These are phyloP conservation scores for Phania funesta DNA, from an alignment of 2,888 invertebrate species.

Conservation along the genomic window DNA sequence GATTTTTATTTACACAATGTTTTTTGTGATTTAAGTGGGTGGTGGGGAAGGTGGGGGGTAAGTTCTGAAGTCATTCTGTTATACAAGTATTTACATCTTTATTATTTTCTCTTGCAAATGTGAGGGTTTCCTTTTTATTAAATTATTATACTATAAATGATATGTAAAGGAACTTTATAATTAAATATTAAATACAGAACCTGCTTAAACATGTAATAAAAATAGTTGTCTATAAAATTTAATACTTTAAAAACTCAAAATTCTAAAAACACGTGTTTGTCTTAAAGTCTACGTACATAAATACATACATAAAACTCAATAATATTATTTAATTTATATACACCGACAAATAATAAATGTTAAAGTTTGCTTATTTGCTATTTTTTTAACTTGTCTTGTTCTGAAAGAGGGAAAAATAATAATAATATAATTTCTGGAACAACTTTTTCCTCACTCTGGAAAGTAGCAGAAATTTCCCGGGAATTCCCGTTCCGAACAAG, in stretches of 20 bases:
- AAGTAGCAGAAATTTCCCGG: not conserved
- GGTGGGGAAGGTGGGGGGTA: not conserved
- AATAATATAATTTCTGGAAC: not conserved
- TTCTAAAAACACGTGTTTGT: not conserved
- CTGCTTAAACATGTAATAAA: slow-evolving; percentile 26
- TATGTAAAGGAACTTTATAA: not conserved
- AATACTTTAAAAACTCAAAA: slow-evolving; percentile 20
- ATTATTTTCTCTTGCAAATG: slow-evolving; percentile 49
- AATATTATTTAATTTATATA: slow-evolving; percentile 9
- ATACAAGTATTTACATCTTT: slow-evolving; percentile 50
- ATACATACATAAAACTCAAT: not conserved
- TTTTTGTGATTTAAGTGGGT: not conserved
- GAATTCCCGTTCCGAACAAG: not conserved
- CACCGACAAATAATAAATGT: not conserved
- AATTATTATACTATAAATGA: slow-evolving; percentile 14
- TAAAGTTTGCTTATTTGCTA: slow-evolving; percentile 1
- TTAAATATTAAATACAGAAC: slow-evolving; percentile 6
- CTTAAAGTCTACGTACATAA: slow-evolving; percentile 36
- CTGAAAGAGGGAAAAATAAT: not conserved
- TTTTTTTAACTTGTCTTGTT: slow-evolving; percentile 3
- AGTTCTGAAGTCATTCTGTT: slow-evolving; percentile 2
- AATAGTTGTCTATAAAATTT: not conserved
- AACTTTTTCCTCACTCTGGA: not conserved
- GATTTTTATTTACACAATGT: slow-evolving; percentile 60
- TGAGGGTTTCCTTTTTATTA: not conserved